Percentiles rank a stretch among this genome's conserved stretches.
phyloP scores from a whole-genome alignment of 2,888 invertebrate species.

The Philereme transversata region DNA sequence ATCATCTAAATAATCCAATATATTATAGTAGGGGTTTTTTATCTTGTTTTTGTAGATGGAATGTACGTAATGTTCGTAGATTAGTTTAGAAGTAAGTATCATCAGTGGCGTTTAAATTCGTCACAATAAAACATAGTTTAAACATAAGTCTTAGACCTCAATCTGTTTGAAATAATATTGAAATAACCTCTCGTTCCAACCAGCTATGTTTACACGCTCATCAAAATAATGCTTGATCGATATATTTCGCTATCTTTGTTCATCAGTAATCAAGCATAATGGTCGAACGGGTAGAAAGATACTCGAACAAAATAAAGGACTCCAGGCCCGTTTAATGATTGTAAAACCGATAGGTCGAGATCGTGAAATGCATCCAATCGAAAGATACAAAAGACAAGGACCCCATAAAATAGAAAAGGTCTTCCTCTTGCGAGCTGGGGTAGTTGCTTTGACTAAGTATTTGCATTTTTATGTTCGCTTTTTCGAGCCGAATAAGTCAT shows the following conservation, averaged over 20 bases:
- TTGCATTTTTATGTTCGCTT: constrained; percentile 35
- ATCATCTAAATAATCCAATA: too few species aligned
- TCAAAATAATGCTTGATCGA: not conserved
- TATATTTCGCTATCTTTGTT: constrained; percentile 9
- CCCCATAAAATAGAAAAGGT: constrained; percentile 28
- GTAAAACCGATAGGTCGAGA: constrained; percentile 42
- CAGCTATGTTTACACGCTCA: too few species aligned
- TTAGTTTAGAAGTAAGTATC: too few species aligned
- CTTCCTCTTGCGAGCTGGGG: constrained; percentile 13
- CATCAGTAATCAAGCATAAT: constrained; percentile 20
- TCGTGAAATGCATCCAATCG: constrained; percentile 49
- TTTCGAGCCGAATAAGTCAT: constrained; percentile 20
- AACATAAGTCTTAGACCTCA: too few species aligned
- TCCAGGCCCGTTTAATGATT: constrained; percentile 42
- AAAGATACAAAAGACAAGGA: constrained; percentile 42
- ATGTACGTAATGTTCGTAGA: too few species aligned
- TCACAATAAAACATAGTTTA: too few species aligned
- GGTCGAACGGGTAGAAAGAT: constrained; percentile 18
- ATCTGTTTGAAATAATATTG: too few species aligned
- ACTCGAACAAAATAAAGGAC: constrained; percentile 3
- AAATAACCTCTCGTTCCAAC: too few species aligned
- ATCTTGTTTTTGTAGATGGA: too few species aligned
- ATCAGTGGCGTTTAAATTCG: too few species aligned
- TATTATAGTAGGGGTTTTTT: too few species aligned
- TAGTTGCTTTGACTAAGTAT: constrained; percentile 37